A percentile compares a stretch with the other conserved stretches of the same genome.
Evolutionary conservation across 2,888 invertebrate genomes (phyloP).

Genomic region (Chaetogeoica ovagalla): DNA sequence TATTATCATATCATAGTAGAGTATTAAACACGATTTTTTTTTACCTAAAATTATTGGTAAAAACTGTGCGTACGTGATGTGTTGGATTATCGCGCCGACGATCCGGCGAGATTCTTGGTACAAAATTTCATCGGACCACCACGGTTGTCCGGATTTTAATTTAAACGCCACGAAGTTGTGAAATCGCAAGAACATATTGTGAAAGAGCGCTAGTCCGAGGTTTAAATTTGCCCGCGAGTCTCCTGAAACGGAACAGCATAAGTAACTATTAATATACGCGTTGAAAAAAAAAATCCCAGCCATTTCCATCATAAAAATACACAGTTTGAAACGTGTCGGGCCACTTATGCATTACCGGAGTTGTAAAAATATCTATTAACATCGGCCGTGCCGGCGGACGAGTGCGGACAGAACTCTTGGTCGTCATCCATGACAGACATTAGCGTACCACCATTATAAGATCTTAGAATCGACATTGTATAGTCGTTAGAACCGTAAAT

Average conservation of each 20-base stretch:
- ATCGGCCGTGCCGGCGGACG: neutral
- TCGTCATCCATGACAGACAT: neutral
- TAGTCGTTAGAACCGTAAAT: conserved; percentile 58
- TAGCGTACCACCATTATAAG: neutral
- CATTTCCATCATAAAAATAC: neutral
- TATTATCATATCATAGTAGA: too few relatives aligned
- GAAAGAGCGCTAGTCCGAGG: conserved; percentile 32
- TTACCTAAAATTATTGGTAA: conserved; percentile 71
- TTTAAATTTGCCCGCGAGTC: conserved; percentile 22
- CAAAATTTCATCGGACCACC: conserved; percentile 59
- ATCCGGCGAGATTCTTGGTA: conserved; percentile 75
- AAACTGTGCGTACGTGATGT: conserved; percentile 80
- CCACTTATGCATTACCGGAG: conserved; percentile 11
- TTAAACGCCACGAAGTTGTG: conserved; percentile 32
- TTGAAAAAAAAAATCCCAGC: neutral
- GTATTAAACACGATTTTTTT: neutral
- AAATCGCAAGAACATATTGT: conserved; percentile 36
- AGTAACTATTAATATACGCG: too few relatives aligned
- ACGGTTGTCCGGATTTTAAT: neutral
- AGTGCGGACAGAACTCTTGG: conserved; percentile 24
- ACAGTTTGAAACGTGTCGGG: too few relatives aligned
- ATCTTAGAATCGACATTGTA: conserved; percentile 54
- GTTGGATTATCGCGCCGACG: conserved; percentile 76
- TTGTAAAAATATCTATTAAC: conserved; percentile 8
- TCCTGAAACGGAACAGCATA: neutral